Evolutionary conservation across 1,140 invertebrate species (phyloP).

Genomic region (Zaprionus davidi): DNA sequence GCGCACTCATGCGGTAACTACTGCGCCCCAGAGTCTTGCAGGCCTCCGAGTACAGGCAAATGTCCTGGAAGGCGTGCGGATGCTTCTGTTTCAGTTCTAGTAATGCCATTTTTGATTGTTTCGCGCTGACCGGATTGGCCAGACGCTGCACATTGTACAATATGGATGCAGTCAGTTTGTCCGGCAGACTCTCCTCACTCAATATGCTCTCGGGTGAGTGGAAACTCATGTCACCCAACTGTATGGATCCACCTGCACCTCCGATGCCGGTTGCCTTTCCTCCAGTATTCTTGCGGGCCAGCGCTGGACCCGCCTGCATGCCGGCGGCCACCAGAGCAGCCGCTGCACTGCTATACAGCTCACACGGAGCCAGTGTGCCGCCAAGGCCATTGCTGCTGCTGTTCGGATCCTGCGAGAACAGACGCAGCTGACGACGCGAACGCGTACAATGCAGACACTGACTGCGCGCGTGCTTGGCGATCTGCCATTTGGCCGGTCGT

Average conservation of each 20-base stretch:
- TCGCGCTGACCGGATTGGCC: constrained; percentile 89
- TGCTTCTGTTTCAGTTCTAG: constrained; percentile 94
- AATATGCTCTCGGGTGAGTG: constrained; percentile 82
- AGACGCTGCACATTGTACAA: constrained; percentile 88
- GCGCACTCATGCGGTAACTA: constrained; percentile 92
- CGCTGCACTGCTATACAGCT: constrained; percentile 61
- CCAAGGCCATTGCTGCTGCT: constrained; percentile 22
- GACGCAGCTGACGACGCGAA: constrained; percentile 56
- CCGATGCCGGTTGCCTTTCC: constrained; percentile 2
- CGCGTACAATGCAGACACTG: constrained; percentile 77
- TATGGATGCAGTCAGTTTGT: constrained; percentile 85
- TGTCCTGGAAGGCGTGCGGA: constrained; percentile 92
- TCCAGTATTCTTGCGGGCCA: constrained; percentile 35
- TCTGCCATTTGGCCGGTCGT: constrained; percentile 60
- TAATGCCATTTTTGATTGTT: constrained; percentile 88
- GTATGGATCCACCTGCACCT: constrained; percentile 23
- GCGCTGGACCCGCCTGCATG: constrained; percentile 53
- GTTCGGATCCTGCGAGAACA: constrained; percentile 9
- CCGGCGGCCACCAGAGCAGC: constrained; percentile 63
- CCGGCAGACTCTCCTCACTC: constrained; percentile 78
- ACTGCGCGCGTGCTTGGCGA: constrained; percentile 67
- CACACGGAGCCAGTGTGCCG: constrained; percentile 50
- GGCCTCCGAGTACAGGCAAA: constrained; percentile 97
- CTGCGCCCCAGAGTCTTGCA: constrained; percentile 91
- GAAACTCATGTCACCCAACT: constrained; percentile 73